phyloP scores from a whole-genome alignment of 2,888 invertebrate genomes.

The Torymus tubicola region DNA sequence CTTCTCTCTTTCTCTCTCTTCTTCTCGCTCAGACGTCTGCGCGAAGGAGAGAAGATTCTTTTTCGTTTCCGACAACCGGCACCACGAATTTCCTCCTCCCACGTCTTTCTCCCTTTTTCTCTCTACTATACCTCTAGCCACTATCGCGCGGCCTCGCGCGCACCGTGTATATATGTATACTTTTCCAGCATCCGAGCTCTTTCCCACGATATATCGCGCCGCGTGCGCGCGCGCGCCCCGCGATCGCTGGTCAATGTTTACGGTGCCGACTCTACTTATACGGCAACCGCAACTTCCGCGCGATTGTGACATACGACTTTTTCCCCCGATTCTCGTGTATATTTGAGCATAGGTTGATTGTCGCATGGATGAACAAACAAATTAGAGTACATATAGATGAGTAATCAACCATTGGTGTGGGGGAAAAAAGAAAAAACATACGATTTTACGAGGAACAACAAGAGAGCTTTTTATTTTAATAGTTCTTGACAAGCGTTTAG shows the following conservation, averaged over 20 bases:
- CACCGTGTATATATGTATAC: slow-evolving; percentile 27
- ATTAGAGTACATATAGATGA: too few relatives aligned
- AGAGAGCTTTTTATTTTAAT: slow-evolving; percentile 1
- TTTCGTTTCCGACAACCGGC: slow-evolving; percentile 62
- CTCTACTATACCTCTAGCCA: slow-evolving; percentile 41
- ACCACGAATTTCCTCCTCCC: slow-evolving; percentile 65
- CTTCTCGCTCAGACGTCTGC: slow-evolving; percentile 34
- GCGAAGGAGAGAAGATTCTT: slow-evolving; percentile 52
- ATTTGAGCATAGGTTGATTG: too few relatives aligned
- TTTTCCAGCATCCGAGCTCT: slow-evolving; percentile 55
- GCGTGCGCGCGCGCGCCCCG: slow-evolving; percentile 20
- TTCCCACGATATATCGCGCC: slow-evolving; percentile 55
- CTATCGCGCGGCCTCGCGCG: slow-evolving; percentile 35
- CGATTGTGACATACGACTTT: slow-evolving; percentile 18
- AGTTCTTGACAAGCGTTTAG: slow-evolving; percentile 28
- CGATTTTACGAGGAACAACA: too few relatives aligned
- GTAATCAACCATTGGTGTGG: too few relatives aligned
- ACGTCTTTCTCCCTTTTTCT: slow-evolving; percentile 56
- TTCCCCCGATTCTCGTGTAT: background rate
- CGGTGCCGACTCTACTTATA: background rate
- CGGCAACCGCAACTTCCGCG: slow-evolving; percentile 38
- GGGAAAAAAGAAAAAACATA: too few relatives aligned
- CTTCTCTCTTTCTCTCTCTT: slow-evolving; percentile 41
- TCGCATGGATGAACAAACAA: too few relatives aligned
- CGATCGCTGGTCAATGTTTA: slow-evolving; percentile 30